Base-by-base conservation (phyloP, 2,113 vertebrate species). In the Beaufortia kweichowensis region DNA sequence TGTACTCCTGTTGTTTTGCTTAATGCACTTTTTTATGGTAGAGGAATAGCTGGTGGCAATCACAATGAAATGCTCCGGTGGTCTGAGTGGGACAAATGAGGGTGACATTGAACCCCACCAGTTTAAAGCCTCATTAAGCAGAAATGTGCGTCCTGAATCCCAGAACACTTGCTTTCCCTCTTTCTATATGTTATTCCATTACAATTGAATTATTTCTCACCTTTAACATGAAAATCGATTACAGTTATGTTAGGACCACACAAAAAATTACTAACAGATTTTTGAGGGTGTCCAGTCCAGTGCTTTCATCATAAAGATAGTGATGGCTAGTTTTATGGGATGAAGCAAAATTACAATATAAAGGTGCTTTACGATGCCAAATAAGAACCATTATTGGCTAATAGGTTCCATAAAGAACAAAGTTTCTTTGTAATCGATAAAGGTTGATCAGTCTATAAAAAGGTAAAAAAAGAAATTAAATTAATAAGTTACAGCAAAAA, bases 31-130 rank as follows among this genome's bases (percentile, higher is more conserved):
- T 14, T 71, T 24, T 72, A 72, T 50, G 24, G 55, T 19, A 23
- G 56, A 29, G 46, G 29, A 39, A 63, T 56, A 62, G 46, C 57
- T 6, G 14, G 17, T 69, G 23, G 33, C 75, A 62, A 61, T 61
- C 24, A 29, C 39, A 48, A 11, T 31, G 57, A 56, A 63, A 71
- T 70, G 76, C 66, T 62, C 31, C 21, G 76, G 14, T 63, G 46
- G 17, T 23, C 68, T 78, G 57, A 71, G 59, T 28, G 57, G 76
- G 76, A 78, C 66, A 70, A 71, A 78, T 71, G 29, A 71, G 66
- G 67, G 67, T 78, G 76, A 78, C 76, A 78, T 62, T 78, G 66
- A 78, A 78, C 14, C 39, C 55, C 26, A 69, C 76, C 15, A 24
- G 56, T 73, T 73, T 43, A 31, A 46, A 62, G 57, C 71, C 55